Conservation (phyloP, 2,113 vertebrate species). For the Cyanistes caeruleus region DNA sequence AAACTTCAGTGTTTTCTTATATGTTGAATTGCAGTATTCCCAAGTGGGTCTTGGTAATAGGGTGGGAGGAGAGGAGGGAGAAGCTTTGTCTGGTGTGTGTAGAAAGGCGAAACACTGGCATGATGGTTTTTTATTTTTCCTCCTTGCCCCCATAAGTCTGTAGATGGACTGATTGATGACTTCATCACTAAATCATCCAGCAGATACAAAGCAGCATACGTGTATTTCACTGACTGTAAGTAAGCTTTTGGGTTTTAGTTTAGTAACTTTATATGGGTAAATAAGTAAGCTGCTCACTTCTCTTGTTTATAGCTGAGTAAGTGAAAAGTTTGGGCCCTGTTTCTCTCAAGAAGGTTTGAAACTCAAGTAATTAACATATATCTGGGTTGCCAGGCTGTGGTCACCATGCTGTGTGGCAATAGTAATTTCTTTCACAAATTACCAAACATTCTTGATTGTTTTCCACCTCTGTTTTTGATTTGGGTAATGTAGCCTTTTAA, state of each 20-base stretch:
- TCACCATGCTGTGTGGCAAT: neutral
- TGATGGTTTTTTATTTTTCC: neutral
- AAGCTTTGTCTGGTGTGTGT: neutral
- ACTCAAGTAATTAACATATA: neutral
- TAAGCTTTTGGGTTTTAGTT: conserved; percentile 41
- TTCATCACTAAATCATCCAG: conserved; percentile 85
- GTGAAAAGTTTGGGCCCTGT: neutral
- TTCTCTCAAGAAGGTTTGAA: neutral
- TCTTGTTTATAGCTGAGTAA: neutral
- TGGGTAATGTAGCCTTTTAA: neutral
- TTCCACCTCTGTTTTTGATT: neutral
- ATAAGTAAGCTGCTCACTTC: neutral
- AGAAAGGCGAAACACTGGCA: neutral
- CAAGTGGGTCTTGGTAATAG: neutral
- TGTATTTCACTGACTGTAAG: conserved; percentile 99
- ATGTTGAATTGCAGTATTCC: neutral
- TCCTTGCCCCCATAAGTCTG: conserved; percentile 75
- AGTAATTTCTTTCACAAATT: neutral
- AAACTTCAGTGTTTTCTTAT: neutral
- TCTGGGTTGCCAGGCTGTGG: neutral
- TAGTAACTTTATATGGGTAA: neutral
- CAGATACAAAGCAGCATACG: conserved; percentile 92
- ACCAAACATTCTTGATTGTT: neutral
- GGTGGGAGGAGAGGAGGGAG: neutral
- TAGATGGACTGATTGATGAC: conserved; percentile 90